phyloP scores from a whole-genome alignment of 2,113 vertebrate species.

The Aldabrachelys gigantea region DNA sequence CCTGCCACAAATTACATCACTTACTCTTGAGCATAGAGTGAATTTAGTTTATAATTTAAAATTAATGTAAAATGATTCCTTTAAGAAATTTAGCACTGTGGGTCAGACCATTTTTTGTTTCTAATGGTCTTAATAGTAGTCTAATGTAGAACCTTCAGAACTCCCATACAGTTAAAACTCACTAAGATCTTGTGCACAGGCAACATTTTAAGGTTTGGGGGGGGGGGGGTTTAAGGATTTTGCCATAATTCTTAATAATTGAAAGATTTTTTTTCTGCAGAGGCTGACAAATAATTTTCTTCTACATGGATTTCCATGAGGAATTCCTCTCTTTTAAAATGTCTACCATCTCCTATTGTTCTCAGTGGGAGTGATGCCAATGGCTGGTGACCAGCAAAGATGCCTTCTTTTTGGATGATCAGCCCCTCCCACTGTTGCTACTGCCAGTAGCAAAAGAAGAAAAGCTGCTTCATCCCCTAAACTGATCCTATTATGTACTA shows the following conservation, averaged over 20 bases:
- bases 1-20: not conserved
- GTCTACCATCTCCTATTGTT: not conserved
- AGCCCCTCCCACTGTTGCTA: not conserved
- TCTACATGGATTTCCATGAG: not conserved
- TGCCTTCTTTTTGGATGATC: not conserved
- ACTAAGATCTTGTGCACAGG: not conserved
- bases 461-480: not conserved
- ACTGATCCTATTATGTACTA: not conserved
- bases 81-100: not conserved
- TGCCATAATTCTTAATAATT: not conserved
- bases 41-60: conserved; percentile 23
- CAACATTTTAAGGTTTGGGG: not conserved
- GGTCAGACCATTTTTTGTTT: not conserved
- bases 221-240: not conserved
- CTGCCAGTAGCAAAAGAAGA: not conserved
- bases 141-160: not conserved
- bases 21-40: not conserved
- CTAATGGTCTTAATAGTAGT: not conserved
- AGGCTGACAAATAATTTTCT: not conserved
- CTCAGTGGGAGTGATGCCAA: not conserved
- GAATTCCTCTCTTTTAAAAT: not conserved
- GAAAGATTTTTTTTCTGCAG: not conserved
- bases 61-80: not conserved
- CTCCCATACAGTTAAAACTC: not conserved
- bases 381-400: not conserved